Evolutionary conservation across 2,888 invertebrate genomes (phyloP), one percentile per base, ranked within the genome.

Genomic region (Standfussiana lucernea): DNA sequence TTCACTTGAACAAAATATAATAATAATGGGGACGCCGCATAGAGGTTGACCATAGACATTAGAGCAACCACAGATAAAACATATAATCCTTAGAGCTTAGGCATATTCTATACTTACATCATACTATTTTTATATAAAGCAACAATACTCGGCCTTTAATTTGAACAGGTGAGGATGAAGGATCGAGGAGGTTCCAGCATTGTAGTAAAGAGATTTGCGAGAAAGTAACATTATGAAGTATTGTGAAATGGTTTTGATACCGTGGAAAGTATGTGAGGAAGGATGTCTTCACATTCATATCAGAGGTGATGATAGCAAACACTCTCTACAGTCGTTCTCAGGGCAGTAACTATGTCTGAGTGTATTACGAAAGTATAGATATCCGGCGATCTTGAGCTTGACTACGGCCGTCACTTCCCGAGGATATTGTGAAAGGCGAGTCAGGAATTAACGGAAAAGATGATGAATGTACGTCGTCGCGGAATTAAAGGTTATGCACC

Each of bases 251-350:
- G 32, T 35, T 8, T 64, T 7, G n/a, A 11, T 24, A 53, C 10
- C 13, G 2, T 24, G 10, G 21, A 15, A 32, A 0, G 1, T 42
- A 66, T 6, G 7, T 21, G 37, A 78, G 53, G 15, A 83, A 78
- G 71, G 40, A 71, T 71, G 35, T 47, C 1, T 18, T 1, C 11
- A 35, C 53, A 47, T 68, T 42, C 10, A 40, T n/a, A 40, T 72
- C 2, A 42, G 47, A 53, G 13, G 35, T 45, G 42, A 50, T 45
- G 42, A 50, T 11, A 37, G 45, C 7, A 28, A n/a, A 66, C 37
- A 66, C 78, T 80, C 37, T 77, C 72, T 59, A 67, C 21, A 2
- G 32, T 28, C 66, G 59, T 70, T 80, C 85, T 67, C 81, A 83
- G 32, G 53, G 66, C 28, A 59, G 80, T 64, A 70, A 79, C 47